phyloP scores from a whole-genome alignment of 2,113 vertebrate species.

The Eptesicus fuscus region DNA sequence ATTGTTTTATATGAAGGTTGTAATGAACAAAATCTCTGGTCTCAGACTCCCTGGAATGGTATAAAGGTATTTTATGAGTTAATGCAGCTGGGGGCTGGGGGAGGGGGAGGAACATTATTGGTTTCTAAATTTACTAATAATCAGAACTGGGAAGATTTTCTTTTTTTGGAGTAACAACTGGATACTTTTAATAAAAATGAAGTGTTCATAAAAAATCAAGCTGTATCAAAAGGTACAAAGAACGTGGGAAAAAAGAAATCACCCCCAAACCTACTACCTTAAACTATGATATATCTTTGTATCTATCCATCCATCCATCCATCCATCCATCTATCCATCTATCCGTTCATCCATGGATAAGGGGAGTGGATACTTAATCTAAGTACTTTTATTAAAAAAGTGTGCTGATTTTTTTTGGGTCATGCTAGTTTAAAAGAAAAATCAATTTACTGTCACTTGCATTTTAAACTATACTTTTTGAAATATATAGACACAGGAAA shows the following conservation, averaged over 20 bases:
- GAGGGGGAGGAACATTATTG: neutral
- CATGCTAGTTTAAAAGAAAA: neutral
- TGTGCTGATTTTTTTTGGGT: neutral
- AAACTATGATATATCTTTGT: neutral
- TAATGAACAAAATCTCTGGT: neutral
- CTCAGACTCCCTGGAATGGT: neutral
- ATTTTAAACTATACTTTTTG: neutral
- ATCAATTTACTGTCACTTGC: neutral
- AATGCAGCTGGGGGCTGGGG: neutral
- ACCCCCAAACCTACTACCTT: neutral
- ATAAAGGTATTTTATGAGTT: neutral
- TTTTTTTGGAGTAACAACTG: neutral
- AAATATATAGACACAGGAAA: slow-evolving; percentile 15
- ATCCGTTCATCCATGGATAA: neutral
- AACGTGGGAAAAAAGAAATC: neutral
- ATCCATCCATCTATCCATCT: neutral
- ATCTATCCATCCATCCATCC: neutral
- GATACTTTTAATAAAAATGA: neutral
- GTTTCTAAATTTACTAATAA: slow-evolving; percentile 3
- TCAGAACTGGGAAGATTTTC: neutral
- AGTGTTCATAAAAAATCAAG: neutral
- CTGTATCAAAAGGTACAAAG: neutral
- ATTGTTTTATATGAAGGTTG: neutral
- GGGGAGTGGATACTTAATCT: neutral
- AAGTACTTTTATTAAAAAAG: neutral